A percentile compares a stretch with the other conserved stretches of the same genome.
Conservation (phyloP, 2,888 invertebrate species). For the Copidosoma aretas region DNA sequence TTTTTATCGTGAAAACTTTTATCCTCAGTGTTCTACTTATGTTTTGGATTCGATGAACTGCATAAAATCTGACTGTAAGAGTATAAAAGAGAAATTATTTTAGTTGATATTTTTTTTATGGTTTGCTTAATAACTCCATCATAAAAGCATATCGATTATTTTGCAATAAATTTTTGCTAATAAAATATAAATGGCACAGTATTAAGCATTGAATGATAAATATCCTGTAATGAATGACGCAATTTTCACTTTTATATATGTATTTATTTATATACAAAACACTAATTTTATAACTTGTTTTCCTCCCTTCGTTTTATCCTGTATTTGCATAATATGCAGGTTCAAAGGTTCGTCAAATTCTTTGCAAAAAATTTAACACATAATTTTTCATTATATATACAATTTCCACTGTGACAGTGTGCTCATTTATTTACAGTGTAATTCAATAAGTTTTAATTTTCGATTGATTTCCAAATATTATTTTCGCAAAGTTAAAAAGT, state of each 20-base stretch:
- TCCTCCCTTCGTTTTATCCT: slow-evolving; percentile 6
- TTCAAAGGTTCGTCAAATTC: slow-evolving; percentile 14
- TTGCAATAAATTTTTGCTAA: too few species aligned
- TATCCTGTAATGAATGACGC: neutral
- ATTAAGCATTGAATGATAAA: too few species aligned
- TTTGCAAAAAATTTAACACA: neutral
- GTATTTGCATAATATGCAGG: slow-evolving; percentile 3
- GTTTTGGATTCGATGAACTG: slow-evolving; percentile 14
- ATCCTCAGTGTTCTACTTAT: slow-evolving; percentile 21
- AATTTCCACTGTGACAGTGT: slow-evolving; percentile 15
- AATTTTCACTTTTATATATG: slow-evolving; percentile 8
- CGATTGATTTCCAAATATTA: neutral
- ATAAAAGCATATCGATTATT: neutral
- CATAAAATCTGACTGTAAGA: slow-evolving; percentile 4
- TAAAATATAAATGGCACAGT: too few species aligned
- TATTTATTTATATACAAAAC: slow-evolving; percentile 38
- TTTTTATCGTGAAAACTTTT: slow-evolving; percentile 20
- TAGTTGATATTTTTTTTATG: neutral
- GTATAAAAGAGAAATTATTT: neutral
- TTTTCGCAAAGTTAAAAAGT: neutral
- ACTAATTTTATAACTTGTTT: slow-evolving; percentile 30
- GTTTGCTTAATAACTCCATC: neutral
- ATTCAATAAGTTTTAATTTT: too few species aligned
- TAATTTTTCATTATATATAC: slow-evolving; percentile 26
- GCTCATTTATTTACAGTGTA: slow-evolving; percentile 34